phyloP scores from a whole-genome alignment of 1,140 invertebrate genomes.

The Bactericera cockerelli region DNA sequence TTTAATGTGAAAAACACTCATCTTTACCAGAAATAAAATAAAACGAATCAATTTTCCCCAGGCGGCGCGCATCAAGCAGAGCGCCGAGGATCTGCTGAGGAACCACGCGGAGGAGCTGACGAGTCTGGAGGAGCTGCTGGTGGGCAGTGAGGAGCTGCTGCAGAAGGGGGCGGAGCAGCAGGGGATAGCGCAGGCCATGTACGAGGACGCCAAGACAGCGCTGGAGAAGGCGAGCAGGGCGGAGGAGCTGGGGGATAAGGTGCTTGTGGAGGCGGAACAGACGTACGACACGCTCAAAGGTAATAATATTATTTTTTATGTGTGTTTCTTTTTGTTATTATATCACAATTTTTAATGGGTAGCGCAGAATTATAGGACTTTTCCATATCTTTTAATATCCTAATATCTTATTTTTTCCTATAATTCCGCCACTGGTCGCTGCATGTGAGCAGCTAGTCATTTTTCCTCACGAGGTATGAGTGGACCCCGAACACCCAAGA shows the following conservation, averaged over 20 bases:
- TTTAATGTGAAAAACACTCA: too few relatives aligned
- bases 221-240: slow-evolving; percentile 61
- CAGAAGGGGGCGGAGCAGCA: slow-evolving; percentile 38
- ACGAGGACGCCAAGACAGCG: slow-evolving; percentile 52
- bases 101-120: slow-evolving; percentile 30
- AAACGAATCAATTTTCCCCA: slow-evolving; percentile 13
- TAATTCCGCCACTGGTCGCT: too few relatives aligned
- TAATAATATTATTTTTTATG: too few relatives aligned
- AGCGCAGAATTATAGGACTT: too few relatives aligned
- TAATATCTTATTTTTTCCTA: too few relatives aligned
- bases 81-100: slow-evolving; percentile 19
- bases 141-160: slow-evolving; percentile 34
- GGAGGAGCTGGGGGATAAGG: slow-evolving; percentile 65
- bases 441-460: too few relatives aligned
- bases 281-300: slow-evolving; percentile 69
- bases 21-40: too few relatives aligned
- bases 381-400: too few relatives aligned
- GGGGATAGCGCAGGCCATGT: slow-evolving; percentile 42
- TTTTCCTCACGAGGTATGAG: too few relatives aligned
- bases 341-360: too few relatives aligned
- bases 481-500: too few relatives aligned
- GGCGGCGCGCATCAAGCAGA: slow-evolving; percentile 22
- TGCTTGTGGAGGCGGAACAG: slow-evolving; percentile 68
- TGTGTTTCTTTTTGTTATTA: too few relatives aligned
- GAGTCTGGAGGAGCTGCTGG: slow-evolving; percentile 42